Conservation (phyloP, 2,113 vertebrate species). For the Pogonocichla stellata region DNA sequence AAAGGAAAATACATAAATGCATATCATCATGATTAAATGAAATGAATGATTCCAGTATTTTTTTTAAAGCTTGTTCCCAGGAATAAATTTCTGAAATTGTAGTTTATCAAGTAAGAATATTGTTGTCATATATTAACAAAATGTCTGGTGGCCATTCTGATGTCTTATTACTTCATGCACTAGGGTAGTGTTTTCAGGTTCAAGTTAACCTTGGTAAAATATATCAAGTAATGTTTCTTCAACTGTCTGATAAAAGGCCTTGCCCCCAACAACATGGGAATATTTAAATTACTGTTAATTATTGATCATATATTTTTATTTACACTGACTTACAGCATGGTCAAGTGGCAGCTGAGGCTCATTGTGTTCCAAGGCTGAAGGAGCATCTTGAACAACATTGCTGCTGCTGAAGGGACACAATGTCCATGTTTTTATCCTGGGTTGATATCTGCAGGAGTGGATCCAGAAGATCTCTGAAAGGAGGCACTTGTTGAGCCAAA, state of each 20-base stretch:
- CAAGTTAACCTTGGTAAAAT: slow-evolving; percentile 67
- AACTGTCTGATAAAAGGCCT: slow-evolving; percentile 79
- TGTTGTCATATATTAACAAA: slow-evolving; percentile 67
- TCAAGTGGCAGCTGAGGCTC: neutral
- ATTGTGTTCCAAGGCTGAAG: neutral
- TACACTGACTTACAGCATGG: slow-evolving; percentile 56
- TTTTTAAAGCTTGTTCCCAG: slow-evolving; percentile 44
- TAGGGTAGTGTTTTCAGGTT: slow-evolving; percentile 58
- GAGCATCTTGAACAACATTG: accelerated
- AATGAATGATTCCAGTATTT: slow-evolving; percentile 69
- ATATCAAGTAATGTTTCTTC: slow-evolving; percentile 56
- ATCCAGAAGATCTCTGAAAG: neutral
- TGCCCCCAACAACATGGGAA: slow-evolving; percentile 83
- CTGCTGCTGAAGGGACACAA: neutral
- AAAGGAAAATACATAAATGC: neutral
- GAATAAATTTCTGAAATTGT: slow-evolving; percentile 62
- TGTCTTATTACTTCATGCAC: slow-evolving; percentile 34
- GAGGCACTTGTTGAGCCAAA: neutral
- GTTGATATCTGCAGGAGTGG: neutral
- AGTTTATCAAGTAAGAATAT: slow-evolving; percentile 62
- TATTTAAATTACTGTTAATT: slow-evolving; percentile 88
- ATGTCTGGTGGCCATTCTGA: slow-evolving; percentile 55
- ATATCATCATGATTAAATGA: slow-evolving; percentile 69
- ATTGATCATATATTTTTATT: slow-evolving; percentile 77
- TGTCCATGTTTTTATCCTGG: neutral